Percentiles rank a stretch among this genome's conserved stretches.
Evolutionary conservation across 2,888 invertebrate species (phyloP).

Genomic region (Trichopria drosophilae): DNA sequence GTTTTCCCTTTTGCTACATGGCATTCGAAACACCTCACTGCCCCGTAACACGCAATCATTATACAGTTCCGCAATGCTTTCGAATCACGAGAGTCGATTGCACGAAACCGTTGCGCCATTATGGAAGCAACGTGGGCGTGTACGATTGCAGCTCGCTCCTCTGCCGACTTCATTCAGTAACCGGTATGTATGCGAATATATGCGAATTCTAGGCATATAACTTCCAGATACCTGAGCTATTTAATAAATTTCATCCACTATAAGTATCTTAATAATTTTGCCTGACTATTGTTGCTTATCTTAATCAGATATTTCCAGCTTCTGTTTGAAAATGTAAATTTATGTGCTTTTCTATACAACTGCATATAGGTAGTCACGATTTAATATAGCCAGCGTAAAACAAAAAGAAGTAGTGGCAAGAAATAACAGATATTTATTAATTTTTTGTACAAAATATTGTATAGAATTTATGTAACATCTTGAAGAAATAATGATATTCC

Average conservation of each 20-base stretch:
- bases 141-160: slow-evolving; percentile 52
- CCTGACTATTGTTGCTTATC: too few relatives aligned
- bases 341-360: too few relatives aligned
- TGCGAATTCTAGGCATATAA: slow-evolving; percentile 29
- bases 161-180: slow-evolving; percentile 57
- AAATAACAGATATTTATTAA: too few relatives aligned
- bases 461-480: too few relatives aligned
- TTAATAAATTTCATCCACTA: slow-evolving; percentile 18
- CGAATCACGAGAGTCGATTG: slow-evolving; percentile 38
- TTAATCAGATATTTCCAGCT: too few relatives aligned
- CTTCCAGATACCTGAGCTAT: slow-evolving; percentile 33
- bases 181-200: slow-evolving; percentile 46
- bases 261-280: slow-evolving; percentile 15
- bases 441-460: too few relatives aligned
- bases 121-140: slow-evolving; percentile 55
- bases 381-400: too few relatives aligned
- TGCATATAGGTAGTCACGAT: too few relatives aligned
- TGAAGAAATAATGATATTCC: too few relatives aligned
- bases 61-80: slow-evolving; percentile 43
- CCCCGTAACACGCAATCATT: slow-evolving; percentile 54
- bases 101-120: slow-evolving; percentile 55
- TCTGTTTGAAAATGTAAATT: too few relatives aligned
- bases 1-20: slow-evolving; percentile 35
- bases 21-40: slow-evolving; percentile 49
- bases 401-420: too few relatives aligned